Base-by-base conservation (phyloP, 1,140 invertebrate species). In the Aplysia californica region DNA sequence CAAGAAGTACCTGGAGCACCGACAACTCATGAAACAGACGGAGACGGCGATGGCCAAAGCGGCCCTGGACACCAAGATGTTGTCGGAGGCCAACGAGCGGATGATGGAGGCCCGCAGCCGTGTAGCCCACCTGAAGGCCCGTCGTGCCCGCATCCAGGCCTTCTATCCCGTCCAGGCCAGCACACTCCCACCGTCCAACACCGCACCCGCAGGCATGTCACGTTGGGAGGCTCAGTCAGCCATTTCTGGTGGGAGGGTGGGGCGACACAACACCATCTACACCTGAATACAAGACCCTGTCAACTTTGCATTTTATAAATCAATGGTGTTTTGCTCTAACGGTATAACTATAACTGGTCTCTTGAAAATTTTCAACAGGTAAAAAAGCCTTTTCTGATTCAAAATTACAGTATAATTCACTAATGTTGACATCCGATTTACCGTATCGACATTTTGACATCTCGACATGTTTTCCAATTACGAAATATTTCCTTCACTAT, bases 21-120 rank as follows among this genome's bases (percentile, higher is more conserved):
- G 87, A n/a, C 82, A 86, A 65, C 77, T 88, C 58, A 87, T 88
- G 87, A 65, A 87, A 33, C 87, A 89, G 78, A 86, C 85, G 5
- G 87, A 89, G 69, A 81, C 83, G 1, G 78, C 87, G 15, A 83
- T 87, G 79, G 76, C 84, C 10, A 75, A 81, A 26, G 82, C 82
- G n/a, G 82, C 84, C 3, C 77, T 89, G 0, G 86, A 86, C 71
- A 84, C 86, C 0, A 79, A 81, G 36, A 84, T 88, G 75, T 78
- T 89, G 15, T 36, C 86, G 61, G 86, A 88, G 61, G 84, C 85
- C 2, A 89, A 86, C 70, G 87, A 89, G 21, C 70, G 84, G 3
- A 64, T 88, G 50, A 79, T 85, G 65, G 82, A 87, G 73, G 86
- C 85, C 0, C 79, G 82, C 35, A 66, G 79, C 18, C 77, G 87